phyloP scores from a whole-genome alignment of 30 jellyfish, hydroid and myxozoan genomes.

The Cassiopea andromeda region DNA sequence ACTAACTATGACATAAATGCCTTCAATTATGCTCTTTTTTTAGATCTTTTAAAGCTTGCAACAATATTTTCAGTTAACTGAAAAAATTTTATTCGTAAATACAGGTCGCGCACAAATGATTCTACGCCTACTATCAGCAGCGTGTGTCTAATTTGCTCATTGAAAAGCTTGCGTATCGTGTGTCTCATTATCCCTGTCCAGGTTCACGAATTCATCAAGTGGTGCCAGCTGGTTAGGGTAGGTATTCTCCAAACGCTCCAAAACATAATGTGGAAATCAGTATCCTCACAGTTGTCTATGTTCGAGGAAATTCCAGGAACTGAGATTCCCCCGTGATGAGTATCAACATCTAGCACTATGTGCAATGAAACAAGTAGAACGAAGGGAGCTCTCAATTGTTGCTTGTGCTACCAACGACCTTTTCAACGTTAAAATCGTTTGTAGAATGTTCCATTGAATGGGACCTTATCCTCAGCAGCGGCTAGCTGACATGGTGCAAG shows the following conservation, averaged over 20 bases:
- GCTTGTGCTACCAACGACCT: slow-evolving; percentile 6
- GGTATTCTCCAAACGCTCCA: not conserved
- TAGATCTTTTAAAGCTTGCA: too few species aligned
- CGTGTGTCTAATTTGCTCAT: too few species aligned
- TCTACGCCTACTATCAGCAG: too few species aligned
- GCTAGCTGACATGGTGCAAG: slow-evolving; percentile 26
- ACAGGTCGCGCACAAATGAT: not conserved
- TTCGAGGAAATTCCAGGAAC: not conserved
- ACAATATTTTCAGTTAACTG: too few species aligned
- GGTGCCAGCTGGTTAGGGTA: not conserved
- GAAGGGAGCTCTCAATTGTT: slow-evolving; percentile 14
- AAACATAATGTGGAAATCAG: not conserved
- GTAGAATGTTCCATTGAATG: slow-evolving; percentile 33
- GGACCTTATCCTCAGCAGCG: slow-evolving; percentile 16
- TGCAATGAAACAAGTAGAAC: slow-evolving; percentile 14
- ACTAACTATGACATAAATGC: too few species aligned
- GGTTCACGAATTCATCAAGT: not conserved
- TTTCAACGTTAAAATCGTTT: slow-evolving; percentile 6
- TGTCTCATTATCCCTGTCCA: not conserved
- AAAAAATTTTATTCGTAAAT: too few species aligned
- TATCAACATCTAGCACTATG: not conserved
- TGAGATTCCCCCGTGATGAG: not conserved
- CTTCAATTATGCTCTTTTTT: too few species aligned
- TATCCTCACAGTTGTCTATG: not conserved
- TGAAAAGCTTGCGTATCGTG: too few species aligned